A percentile compares a stretch with the other conserved stretches of the same genome.
Conservation (phyloP, 2,113 vertebrate species). For the Eretmochelys imbricata region DNA sequence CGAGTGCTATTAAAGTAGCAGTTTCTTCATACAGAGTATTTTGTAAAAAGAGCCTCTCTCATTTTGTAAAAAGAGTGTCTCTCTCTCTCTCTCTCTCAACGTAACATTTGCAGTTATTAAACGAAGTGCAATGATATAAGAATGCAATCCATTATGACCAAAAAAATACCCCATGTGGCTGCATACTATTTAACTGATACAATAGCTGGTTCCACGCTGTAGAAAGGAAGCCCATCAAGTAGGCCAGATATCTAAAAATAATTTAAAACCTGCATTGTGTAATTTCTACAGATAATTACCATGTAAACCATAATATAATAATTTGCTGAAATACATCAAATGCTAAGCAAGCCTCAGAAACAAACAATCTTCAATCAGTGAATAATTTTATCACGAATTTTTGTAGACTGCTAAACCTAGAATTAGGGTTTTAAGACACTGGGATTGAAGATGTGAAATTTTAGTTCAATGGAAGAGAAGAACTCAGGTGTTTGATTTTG, state of each 20-base stretch:
- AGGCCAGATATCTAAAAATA: not conserved
- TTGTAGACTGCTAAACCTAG: not conserved
- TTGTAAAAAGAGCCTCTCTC: not conserved
- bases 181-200: not conserved
- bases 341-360: not conserved
- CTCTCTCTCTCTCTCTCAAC: not conserved
- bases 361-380: not conserved
- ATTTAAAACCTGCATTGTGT: not conserved
- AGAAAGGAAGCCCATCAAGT: not conserved
- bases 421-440: not conserved
- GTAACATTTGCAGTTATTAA: not conserved
- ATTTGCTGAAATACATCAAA: not conserved
- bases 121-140: not conserved
- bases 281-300: not conserved
- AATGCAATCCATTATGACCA: not conserved
- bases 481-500: not conserved
- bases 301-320: not conserved
- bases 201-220: not conserved
- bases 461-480: not conserved
- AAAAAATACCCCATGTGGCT: not conserved
- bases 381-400: not conserved
- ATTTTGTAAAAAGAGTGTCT: not conserved
- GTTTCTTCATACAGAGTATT: not conserved
- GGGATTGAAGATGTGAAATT: too few relatives aligned
- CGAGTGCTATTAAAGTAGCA: not conserved